Evolutionary conservation across 2,113 vertebrate species (phyloP), one percentile per base, ranked within the genome.

Genomic region (Noctilio leporinus): DNA sequence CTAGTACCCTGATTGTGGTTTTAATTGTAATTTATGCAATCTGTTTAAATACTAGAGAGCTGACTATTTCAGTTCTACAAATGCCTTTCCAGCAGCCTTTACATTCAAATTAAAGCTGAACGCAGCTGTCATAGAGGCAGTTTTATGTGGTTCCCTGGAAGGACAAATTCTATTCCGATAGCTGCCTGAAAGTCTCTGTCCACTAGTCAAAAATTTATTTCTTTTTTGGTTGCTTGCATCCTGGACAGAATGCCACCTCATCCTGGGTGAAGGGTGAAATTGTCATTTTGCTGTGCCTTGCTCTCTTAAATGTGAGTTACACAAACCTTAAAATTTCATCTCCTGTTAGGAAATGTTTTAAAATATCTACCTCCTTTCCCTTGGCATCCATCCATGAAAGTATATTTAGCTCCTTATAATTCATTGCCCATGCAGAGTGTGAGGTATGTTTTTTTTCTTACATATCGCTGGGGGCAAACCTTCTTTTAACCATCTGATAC

Each of bases 1-100:
- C 65, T 62, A 57, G 26, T 85, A 26, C 65, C 75, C 53, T 93
- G 11, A 84, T 94, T 80, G 53, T 67, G 76, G 24, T 93, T 38
- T 96, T 94, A 90, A 92, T 73, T 94, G 93, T 77, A 78, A 93
- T 88, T 96, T 96, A 77, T 55, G 38, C 67, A 73, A 89, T 96
- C 82, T 64, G 72, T 89, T 43, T 72, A 87, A 75, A 78, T 82
- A 67, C 35, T 86, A 26, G n/a, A 75, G 57, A 92, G 92, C 57
- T 84, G 64, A 82, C 65, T 65, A 3, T 94, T 78, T 55, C 45
- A 67, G 20, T 87, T 81, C 47, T 77, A 47, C 49, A 93, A 92
- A 86, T 55, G 49, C 24, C 47, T 92, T 69, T 96, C 72, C 57
- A 93, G 45, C 75, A 96, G 81, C 40, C 67, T 91, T 40, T 93